These are phyloP conservation scores for Campaea margaritaria DNA, from an alignment of 2,888 invertebrate genomes.

Conservation along the genomic window DNA sequence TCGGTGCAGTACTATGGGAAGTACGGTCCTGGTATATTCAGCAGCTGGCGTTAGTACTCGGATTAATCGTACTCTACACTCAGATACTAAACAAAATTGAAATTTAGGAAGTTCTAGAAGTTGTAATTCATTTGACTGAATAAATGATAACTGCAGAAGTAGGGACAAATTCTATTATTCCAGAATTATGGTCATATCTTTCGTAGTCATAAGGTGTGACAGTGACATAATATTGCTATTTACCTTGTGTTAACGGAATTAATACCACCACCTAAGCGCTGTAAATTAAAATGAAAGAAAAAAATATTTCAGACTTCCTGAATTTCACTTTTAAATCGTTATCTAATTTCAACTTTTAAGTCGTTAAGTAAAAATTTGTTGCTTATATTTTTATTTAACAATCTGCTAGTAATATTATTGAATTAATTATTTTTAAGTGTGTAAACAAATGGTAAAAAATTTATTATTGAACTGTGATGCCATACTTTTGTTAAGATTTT, in stretches of 20 bases:
- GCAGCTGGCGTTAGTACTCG: constrained; percentile 8
- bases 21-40: constrained; percentile 26
- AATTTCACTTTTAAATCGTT: too few species aligned
- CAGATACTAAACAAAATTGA: neutral
- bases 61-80: neutral
- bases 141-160: too few species aligned
- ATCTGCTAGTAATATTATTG: constrained; percentile 38
- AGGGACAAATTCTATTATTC: too few species aligned
- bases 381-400: neutral
- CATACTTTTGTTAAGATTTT: constrained; percentile 26
- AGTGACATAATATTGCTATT: too few species aligned
- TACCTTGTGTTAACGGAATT: too few species aligned
- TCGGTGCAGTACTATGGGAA: constrained; percentile 34
- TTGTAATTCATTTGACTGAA: neutral
- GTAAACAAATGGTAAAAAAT: constrained; percentile 2
- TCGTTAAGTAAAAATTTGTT: too few species aligned
- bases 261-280: too few species aligned
- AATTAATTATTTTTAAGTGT: constrained; percentile 29
- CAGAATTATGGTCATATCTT: too few species aligned
- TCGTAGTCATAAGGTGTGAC: too few species aligned
- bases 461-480: constrained; percentile 28
- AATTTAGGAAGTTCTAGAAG: neutral
- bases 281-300: too few species aligned
- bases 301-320: too few species aligned
- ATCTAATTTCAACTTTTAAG: too few species aligned